Conservation (phyloP, 2,797 vertebrate genomes). For the Holocentrus rufus region DNA sequence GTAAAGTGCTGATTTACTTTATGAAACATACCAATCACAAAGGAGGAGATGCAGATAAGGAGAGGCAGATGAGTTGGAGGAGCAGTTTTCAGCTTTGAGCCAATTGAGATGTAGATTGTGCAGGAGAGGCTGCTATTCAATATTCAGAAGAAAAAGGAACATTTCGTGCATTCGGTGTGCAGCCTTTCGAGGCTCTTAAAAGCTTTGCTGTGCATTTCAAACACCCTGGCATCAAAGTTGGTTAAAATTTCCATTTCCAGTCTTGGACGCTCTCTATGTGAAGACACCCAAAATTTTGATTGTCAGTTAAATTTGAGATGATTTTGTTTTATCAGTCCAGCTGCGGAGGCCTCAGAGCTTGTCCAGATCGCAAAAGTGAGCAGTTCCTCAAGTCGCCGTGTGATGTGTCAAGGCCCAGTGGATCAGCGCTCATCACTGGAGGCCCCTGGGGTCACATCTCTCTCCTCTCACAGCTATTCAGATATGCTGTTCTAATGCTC, state of each 20-base stretch:
- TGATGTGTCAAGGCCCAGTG: constrained; percentile 27
- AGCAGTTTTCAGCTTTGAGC: too few relatives aligned
- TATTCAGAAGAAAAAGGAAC: too few relatives aligned
- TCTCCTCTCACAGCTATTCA: constrained; percentile 17
- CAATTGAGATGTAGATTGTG: too few relatives aligned
- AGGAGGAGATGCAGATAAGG: too few relatives aligned
- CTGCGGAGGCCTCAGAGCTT: constrained; percentile 5
- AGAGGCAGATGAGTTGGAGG: too few relatives aligned
- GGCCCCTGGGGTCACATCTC: constrained; percentile 40
- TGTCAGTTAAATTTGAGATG: not conserved
- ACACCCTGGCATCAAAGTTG: too few relatives aligned
- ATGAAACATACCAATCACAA: not conserved
- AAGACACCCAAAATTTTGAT: not conserved
- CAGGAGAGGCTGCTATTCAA: not conserved
- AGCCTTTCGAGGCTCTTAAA: not conserved
- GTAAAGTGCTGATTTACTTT: too few relatives aligned
- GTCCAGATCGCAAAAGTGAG: constrained; percentile 25
- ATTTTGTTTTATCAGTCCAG: constrained; percentile 2
- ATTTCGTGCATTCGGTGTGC: too few relatives aligned
- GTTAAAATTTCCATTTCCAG: not conserved
- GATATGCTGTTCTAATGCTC: constrained; percentile 33
- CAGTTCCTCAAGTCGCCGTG: constrained; percentile 25
- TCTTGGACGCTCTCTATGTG: not conserved
- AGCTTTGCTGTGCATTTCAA: not conserved
- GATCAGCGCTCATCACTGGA: constrained; percentile 31